Conservation (phyloP, 2,888 invertebrate genomes). For the Ptycholaimellus sp. region DNA sequence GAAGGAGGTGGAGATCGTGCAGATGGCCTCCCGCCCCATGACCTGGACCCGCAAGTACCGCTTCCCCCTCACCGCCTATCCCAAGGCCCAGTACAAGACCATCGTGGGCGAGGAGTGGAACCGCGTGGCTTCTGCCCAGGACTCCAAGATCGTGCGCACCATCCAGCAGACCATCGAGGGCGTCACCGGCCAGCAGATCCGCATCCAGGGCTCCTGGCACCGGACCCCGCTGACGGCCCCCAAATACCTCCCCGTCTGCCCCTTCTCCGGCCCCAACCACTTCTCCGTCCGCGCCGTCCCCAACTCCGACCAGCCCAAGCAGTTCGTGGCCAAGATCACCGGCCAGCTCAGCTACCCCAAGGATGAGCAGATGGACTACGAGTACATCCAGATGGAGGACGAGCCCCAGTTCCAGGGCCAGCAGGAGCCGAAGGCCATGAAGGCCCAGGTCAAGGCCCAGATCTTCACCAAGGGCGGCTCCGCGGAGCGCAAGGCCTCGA, state of each 20-base stretch:
- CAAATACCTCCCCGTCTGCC: conserved; percentile 2
- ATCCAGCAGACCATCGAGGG: conserved; percentile 7
- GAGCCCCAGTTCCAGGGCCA: not conserved
- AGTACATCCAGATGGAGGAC: not conserved
- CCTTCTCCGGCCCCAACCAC: conserved; percentile 7
- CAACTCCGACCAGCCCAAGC: conserved; percentile 1
- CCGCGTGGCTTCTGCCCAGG: too few species aligned
- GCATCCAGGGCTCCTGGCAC: conserved; percentile 3
- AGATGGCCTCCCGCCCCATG: conserved; percentile 11
- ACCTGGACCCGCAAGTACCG: conserved; percentile 12
- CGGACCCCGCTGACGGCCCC: not conserved
- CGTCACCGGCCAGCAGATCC: conserved; percentile 9
- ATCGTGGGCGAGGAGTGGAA: conserved; percentile 10
- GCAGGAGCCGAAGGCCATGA: not conserved
- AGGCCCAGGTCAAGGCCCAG: not conserved
- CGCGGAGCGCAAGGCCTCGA: not conserved
- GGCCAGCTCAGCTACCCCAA: conserved; percentile 3
- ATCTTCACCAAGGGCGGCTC: not conserved
- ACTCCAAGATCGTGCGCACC: conserved; percentile 6
- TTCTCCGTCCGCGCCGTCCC: conserved; percentile 4
- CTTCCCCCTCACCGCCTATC: conserved; percentile 9
- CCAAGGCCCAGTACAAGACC: conserved; percentile 14
- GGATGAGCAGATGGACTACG: not conserved
- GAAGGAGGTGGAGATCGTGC: conserved; percentile 5
- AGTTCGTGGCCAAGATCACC: conserved; percentile 2